Evolutionary conservation across 2,113 vertebrate species (phyloP).

Genomic region (Nestor notabilis): DNA sequence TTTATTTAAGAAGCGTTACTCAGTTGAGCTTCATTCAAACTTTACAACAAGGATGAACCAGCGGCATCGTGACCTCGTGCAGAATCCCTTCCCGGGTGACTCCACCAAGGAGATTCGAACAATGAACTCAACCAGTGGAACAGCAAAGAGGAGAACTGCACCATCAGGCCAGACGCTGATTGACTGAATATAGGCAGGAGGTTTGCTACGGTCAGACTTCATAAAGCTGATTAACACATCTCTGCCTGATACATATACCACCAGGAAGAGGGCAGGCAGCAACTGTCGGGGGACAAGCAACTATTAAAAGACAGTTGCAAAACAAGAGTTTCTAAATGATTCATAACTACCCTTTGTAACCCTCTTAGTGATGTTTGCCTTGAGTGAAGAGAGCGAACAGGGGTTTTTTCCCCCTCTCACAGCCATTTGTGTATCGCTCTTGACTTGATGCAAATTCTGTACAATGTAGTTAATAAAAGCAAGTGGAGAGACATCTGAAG

Average conservation of each 20-base stretch:
- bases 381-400: rapidly evolving
- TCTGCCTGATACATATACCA: neutral
- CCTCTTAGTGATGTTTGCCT: neutral
- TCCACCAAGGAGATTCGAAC: neutral
- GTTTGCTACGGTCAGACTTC: neutral
- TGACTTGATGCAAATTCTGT: neutral
- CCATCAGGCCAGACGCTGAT: neutral
- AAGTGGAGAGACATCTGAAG: neutral
- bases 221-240: conserved; percentile 45
- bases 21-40: neutral
- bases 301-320: conserved; percentile 14
- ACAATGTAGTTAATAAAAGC: neutral
- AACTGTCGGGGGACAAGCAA: neutral
- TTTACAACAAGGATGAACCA: conserved; percentile 18
- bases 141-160: neutral
- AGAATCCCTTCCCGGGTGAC: neutral
- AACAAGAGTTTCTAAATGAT: conserved; percentile 18
- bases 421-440: neutral
- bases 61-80: neutral
- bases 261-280: neutral
- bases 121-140: conserved; percentile 30
- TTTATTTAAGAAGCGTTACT: conserved; percentile 2
- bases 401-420: neutral
- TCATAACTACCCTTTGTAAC: conserved; percentile 31
- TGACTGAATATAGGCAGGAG: neutral